A percentile compares a stretch with the other conserved stretches of the same genome.
Evolutionary conservation across 1,140 invertebrate genomes (phyloP).

Genomic region (Anastatus disparis): DNA sequence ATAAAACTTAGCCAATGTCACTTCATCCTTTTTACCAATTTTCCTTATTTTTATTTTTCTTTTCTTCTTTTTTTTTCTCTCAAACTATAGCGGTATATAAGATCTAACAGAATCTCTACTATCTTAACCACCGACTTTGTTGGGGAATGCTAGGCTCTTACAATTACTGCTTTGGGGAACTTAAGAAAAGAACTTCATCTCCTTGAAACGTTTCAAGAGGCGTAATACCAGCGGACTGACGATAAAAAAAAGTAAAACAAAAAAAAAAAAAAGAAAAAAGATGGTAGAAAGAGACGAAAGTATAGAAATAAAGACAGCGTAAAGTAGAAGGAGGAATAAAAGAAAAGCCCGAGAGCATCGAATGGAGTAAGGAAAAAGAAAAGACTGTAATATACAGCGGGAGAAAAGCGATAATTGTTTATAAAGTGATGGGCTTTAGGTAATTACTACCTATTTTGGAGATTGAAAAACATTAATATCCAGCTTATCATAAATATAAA

Average conservation of each 20-base stretch:
- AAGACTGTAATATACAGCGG: not conserved
- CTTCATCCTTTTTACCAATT: no score
- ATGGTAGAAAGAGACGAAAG: not conserved
- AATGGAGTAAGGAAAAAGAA: no score
- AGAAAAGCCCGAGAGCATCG: no score
- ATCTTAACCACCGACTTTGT: conserved; percentile 14
- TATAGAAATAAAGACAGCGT: not conserved
- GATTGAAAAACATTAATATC: no score
- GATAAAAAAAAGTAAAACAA: conserved; percentile 22
- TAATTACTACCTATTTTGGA: no score
- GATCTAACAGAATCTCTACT: not conserved
- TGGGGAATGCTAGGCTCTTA: conserved; percentile 22
- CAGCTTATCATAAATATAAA: no score
- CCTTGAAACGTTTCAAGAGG: conserved; percentile 22
- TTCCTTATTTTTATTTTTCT: not conserved
- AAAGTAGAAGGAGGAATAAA: not conserved
- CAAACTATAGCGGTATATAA: not conserved
- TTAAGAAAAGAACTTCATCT: conserved; percentile 28
- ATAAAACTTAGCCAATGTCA: no score
- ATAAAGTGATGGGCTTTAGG: no score
- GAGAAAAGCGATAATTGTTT: no score
- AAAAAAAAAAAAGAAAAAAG: not conserved
- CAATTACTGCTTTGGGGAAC: conserved; percentile 27
- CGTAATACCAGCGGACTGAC: conserved; percentile 20
- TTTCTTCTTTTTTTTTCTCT: not conserved